These are phyloP conservation scores for Drosophila macrospina DNA, from an alignment of 2,888 invertebrate genomes.

Conservation along the genomic window DNA sequence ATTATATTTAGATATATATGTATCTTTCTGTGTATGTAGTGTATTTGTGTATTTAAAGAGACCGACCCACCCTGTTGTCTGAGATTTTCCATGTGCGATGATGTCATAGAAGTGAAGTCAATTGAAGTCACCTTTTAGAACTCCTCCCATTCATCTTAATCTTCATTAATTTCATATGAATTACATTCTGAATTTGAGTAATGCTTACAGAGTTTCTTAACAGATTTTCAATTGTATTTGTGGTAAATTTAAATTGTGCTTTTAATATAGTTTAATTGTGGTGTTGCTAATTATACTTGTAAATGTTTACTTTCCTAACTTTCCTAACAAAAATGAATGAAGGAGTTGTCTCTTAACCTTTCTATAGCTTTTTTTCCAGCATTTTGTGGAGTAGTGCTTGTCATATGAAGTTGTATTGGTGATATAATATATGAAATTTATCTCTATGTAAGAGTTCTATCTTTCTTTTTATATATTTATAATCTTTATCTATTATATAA, in stretches of 20 bases:
- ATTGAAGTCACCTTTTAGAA: slow-evolving; percentile 31
- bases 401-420: too few species aligned
- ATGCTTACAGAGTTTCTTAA: slow-evolving; percentile 19
- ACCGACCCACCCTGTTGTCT: slow-evolving; percentile 24
- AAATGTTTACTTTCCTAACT: slow-evolving; percentile 7
- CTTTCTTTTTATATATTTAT: slow-evolving; percentile 1
- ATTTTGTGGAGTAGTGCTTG: slow-evolving; percentile 5
- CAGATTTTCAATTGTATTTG: slow-evolving; percentile 17
- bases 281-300: slow-evolving; percentile 5
- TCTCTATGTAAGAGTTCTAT: slow-evolving; percentile 6
- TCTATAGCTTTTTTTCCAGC: slow-evolving; percentile 25
- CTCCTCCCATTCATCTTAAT: neutral
- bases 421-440: too few species aligned
- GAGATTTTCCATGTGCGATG: slow-evolving; percentile 38
- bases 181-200: slow-evolving; percentile 5
- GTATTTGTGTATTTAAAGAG: slow-evolving; percentile 5
- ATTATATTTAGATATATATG: slow-evolving; percentile 40
- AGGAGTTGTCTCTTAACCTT: neutral
- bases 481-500: slow-evolving; percentile 18
- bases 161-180: slow-evolving; percentile 11
- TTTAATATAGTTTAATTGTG: neutral
- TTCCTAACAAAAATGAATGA: neutral
- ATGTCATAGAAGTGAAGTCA: slow-evolving; percentile 46
- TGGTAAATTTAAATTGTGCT: slow-evolving; percentile 17
- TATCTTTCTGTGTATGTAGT: slow-evolving; percentile 22